phyloP scores from a whole-genome alignment of 2,113 vertebrate species.

The Monopterus albus region DNA sequence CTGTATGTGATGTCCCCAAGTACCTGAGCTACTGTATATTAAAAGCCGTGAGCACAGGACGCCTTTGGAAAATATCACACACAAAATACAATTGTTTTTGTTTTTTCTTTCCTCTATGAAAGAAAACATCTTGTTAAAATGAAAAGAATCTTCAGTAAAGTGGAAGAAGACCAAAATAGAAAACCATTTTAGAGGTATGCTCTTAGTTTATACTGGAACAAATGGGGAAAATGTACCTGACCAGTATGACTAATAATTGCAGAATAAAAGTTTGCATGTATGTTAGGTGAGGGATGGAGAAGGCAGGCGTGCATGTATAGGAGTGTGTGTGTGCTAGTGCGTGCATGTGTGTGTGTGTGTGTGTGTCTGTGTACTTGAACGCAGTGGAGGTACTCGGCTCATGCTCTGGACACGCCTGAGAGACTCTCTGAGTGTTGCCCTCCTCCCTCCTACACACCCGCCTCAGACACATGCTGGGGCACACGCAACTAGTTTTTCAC shows the following conservation, averaged over 20 bases:
- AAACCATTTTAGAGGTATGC: neutral
- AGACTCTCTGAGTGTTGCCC: conserved; percentile 70
- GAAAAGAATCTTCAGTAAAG: too few relatives aligned
- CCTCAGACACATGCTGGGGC: conserved; percentile 75
- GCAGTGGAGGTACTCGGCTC: conserved; percentile 66
- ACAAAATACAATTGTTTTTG: conserved; percentile 16
- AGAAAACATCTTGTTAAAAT: too few relatives aligned
- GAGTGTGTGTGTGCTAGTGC: conserved; percentile 15
- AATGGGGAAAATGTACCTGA: neutral
- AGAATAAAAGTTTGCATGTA: conserved; percentile 44
- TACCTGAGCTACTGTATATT: conserved; percentile 10
- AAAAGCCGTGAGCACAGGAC: conserved; percentile 21
- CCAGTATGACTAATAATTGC: conserved; percentile 31
- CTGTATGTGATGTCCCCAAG: conserved; percentile 10
- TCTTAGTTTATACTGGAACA: neutral
- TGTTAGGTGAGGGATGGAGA: conserved; percentile 5
- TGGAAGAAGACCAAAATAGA: too few relatives aligned
- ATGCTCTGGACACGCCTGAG: conserved; percentile 75
- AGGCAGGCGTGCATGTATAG: conserved; percentile 28
- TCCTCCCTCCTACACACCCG: conserved; percentile 54
- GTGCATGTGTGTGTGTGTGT: conserved; percentile 14
- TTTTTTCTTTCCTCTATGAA: too few relatives aligned
- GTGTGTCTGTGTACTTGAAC: conserved; percentile 41
- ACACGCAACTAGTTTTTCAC: conserved; percentile 66
- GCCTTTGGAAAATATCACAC: conserved; percentile 8